Base-by-base conservation (phyloP, 1,140 invertebrate genomes). In the Aethina tumida region DNA sequence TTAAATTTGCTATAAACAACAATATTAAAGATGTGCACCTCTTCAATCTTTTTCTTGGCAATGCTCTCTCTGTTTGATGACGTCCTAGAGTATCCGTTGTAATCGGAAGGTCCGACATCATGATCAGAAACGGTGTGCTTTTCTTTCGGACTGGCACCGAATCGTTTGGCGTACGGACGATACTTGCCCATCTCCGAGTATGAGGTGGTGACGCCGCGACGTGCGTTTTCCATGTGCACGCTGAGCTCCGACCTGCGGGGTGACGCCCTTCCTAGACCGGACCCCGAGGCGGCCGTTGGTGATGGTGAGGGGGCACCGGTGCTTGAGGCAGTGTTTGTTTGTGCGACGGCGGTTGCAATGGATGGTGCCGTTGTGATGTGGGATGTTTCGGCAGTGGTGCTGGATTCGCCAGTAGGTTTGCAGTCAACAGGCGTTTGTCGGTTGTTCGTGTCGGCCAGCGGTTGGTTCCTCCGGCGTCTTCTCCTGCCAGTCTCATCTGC, bases 141-240 rank as follows among this genome's bases (percentile, higher is more conserved):
- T 13, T 50, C 45, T 35, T 40, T 50, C 6, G 52, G 41, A 37
- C 41, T 52, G 12, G 53, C 48, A 14, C 45, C 33, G 17, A 43
- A 24, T n/a, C 43, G 37, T 38, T 34, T 41, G 10, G 38, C 32
- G 27, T 42, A 48, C 12, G 48, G 42, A 22, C 46, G 49, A 17
- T 43, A 43, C 42, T 45, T 55, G 45, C 49, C 52, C 39, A 50
- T 41, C 24, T 53, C 52, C 6, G 50, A 39, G 24, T 41, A 47
- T 5, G 52, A 31, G 2, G 37, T 22, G 16, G 35, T 42, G 12
- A 56, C 41, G 10, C 55, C 49, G 31, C 39, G 45, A 9, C 59
- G 39, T n/a, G 62, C 63, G 39, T 64, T 61, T 39, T 61, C 62
- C 62, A 65, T 61, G 37, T 63, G 62, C 31, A 62, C 39, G 24